A percentile compares a stretch with the other conserved stretches of the same genome.
Evolutionary conservation across 2,797 vertebrate genomes (phyloP).

Genomic region (Malurus splendens): DNA sequence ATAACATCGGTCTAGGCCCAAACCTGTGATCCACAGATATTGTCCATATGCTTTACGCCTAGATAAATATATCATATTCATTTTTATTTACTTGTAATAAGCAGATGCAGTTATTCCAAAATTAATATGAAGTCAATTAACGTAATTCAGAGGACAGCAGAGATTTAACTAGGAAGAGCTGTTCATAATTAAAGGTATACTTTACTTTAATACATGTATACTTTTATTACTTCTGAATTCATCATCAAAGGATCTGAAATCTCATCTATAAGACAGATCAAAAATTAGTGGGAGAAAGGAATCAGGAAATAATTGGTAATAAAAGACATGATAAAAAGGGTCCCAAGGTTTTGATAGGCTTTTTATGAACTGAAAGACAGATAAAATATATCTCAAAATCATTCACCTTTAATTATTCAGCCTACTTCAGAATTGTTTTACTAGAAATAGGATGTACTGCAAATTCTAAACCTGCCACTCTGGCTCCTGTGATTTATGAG

Average conservation of each 20-base stretch:
- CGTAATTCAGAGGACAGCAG: background rate
- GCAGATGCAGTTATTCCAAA: background rate
- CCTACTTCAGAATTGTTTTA: background rate
- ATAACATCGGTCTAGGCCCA: background rate
- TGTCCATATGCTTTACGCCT: background rate
- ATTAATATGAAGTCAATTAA: background rate
- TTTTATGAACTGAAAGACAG: background rate
- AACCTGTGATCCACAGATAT: background rate
- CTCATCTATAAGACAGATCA: background rate
- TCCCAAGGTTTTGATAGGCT: background rate
- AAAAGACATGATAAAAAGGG: background rate
- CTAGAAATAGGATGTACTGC: background rate
- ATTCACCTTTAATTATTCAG: background rate
- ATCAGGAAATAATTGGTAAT: background rate
- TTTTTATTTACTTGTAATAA: background rate
- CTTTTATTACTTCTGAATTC: background rate
- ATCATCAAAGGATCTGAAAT: background rate
- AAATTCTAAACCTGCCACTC: background rate
- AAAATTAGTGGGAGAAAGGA: background rate
- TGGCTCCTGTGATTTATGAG: background rate
- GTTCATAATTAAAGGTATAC: background rate
- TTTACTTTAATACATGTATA: background rate
- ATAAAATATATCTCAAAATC: background rate
- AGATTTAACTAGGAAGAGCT: background rate
- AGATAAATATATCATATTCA: background rate